phyloP scores from a whole-genome alignment of 1,140 invertebrate species.

The Caenorhabditis latens region DNA sequence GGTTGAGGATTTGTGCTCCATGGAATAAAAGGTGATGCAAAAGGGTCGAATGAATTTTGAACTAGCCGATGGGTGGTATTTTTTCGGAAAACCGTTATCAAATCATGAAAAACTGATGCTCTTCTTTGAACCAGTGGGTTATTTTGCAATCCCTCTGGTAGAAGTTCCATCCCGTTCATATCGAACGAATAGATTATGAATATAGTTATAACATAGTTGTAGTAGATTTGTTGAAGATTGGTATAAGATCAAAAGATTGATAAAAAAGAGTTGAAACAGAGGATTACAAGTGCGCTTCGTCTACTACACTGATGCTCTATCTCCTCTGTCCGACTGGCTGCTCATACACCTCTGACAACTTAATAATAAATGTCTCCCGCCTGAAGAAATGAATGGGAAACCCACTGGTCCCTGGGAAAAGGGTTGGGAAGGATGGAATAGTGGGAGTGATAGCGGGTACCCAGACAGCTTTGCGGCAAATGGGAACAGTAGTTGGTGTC shows the following conservation, averaged over 20 bases:
- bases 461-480: not conserved
- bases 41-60: slow-evolving; percentile 62
- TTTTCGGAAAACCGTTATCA: slow-evolving; percentile 76
- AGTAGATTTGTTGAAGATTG: not conserved
- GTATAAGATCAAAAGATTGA: not conserved
- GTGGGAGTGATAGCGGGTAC: not conserved
- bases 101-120: slow-evolving; percentile 74
- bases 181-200: not conserved
- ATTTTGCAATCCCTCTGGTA: slow-evolving; percentile 55
- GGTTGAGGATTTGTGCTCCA: slow-evolving; percentile 24
- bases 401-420: not conserved
- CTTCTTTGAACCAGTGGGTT: slow-evolving; percentile 64
- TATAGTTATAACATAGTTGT: not conserved
- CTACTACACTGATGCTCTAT: slow-evolving; percentile 37
- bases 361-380: slow-evolving; percentile 48
- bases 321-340: not conserved
- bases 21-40: slow-evolving; percentile 6
- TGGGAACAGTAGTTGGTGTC: slow-evolving; percentile 11
- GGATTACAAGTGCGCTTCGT: slow-evolving; percentile 5
- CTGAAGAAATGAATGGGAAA: slow-evolving; percentile 40
- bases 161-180: slow-evolving; percentile 49
- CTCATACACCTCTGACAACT: slow-evolving; percentile 45
- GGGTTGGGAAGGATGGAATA: not conserved
- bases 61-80: slow-evolving; percentile 67
- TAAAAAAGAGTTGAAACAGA: not conserved